Base-by-base conservation (phyloP, 2,888 invertebrate genomes). In the Yponomeuta evonymella region DNA sequence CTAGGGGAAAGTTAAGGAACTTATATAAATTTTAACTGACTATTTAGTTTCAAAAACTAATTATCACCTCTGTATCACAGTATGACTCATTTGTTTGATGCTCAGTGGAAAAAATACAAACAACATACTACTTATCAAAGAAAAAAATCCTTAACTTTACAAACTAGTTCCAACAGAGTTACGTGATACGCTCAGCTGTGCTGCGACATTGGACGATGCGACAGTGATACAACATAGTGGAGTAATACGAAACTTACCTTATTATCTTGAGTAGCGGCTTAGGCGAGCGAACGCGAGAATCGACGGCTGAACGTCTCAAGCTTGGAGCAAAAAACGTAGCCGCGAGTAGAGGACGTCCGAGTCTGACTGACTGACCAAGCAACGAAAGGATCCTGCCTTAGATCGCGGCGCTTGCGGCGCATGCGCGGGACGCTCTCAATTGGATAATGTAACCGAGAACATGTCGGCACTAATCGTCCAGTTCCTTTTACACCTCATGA, bases 121-220 rank as follows among this genome's bases (percentile, higher is more conserved):
- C 4, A 58, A 58, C 4, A 51, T 43, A 15, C 51, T 51, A 15
- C 3, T 15, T 58, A 58, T 58, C 15, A 58, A 43, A 33, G 33
- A 15, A 67, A 36, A 36, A 67, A 30, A 48, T 23, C 29, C 29
- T 68, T 11, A 68, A 68, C 68, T 68, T 68, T 48, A 6, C 6
- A 48, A 68, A 68, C 68, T 68, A 51, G 30, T 51, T 36, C 30
- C 51, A 15, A 12, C 51, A 51, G 51, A 68, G 68, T 68, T 68
- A 68, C 68, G 68, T 68, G 68, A 68, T 43, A 58, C 51, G 51
- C 51, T 68, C 48, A 68, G 68, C 68, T 68, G 68, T 68, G 68
- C 51, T 11, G 33, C 51, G 51, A 58, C 51, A 2, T 4, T 58
- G 51, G 51, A 58, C 15, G 15, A 58, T 58, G 15, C 51, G 15